These are phyloP conservation scores for Monopterus albus DNA, from an alignment of 2,113 vertebrate genomes.

Conservation along the genomic window DNA sequence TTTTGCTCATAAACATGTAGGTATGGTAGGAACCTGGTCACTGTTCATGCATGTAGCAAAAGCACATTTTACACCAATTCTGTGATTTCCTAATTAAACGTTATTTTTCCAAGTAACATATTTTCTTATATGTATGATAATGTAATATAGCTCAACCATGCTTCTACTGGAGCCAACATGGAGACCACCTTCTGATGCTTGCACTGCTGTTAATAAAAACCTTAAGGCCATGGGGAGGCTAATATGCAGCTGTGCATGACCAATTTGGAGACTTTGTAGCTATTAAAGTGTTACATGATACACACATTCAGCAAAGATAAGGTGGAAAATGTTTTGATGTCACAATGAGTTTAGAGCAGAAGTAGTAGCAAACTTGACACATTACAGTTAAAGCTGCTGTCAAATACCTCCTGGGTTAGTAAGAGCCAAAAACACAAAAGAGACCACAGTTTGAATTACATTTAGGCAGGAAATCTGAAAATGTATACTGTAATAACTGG, in stretches of 20 bases:
- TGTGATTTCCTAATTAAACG: neutral
- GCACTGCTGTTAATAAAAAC: constrained; percentile 70
- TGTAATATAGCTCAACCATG: constrained; percentile 47
- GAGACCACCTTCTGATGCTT: constrained; percentile 70
- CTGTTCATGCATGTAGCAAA: neutral
- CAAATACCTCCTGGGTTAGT: constrained; percentile 58
- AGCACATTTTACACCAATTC: neutral
- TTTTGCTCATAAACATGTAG: no score
- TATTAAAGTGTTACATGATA: constrained; percentile 55
- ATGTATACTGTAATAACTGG: constrained; percentile 65
- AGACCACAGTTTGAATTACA: constrained; percentile 61
- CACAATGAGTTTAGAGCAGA: constrained; percentile 55
- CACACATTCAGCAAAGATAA: constrained; percentile 34
- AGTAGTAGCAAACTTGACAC: constrained; percentile 50
- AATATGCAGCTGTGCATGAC: constrained; percentile 67
- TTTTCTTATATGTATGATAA: constrained; percentile 18
- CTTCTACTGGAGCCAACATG: constrained; percentile 38
- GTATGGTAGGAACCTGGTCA: neutral
- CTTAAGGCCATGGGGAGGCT: constrained; percentile 62
- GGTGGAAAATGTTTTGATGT: constrained; percentile 52
- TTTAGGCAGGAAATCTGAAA: constrained; percentile 70
- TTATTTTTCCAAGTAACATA: constrained; percentile 18
- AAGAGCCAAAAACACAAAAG: constrained; percentile 67
- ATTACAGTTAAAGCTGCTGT: constrained; percentile 58
- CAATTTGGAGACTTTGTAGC: constrained; percentile 57